These are phyloP conservation scores for Coregonus sp. DNA, from an alignment of 2,797 vertebrate species.

Conservation along the genomic window DNA sequence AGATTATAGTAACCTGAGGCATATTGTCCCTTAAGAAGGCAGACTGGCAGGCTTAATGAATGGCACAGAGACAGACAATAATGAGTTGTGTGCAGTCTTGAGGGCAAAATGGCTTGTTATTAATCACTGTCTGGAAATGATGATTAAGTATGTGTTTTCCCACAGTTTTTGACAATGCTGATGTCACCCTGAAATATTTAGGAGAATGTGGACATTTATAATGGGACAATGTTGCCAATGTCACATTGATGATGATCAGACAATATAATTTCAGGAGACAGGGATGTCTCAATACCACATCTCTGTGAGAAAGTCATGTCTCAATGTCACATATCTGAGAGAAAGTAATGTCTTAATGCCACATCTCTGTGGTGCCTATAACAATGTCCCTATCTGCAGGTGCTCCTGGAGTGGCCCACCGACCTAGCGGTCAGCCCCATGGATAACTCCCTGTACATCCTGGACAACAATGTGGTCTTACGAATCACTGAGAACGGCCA, in stretches of 20 bases:
- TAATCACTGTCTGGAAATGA: conserved; percentile 53
- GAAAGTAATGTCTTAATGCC: background rate
- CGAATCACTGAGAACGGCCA: conserved; percentile 95
- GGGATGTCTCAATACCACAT: background rate
- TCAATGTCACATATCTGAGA: background rate
- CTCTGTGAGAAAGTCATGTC: background rate
- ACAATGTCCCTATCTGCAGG: conserved; percentile 69
- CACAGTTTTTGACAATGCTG: conserved; percentile 53
- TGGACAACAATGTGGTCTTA: conserved; percentile 96
- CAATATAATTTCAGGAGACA: conserved; percentile 21
- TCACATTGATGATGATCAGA: conserved; percentile 23
- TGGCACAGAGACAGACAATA: conserved; percentile 37
- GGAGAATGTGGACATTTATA: conserved; percentile 16
- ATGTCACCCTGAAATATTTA: conserved; percentile 50
- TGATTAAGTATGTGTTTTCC: conserved; percentile 27
- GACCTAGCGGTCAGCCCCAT: conserved; percentile 94
- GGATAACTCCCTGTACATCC: conserved; percentile 95
- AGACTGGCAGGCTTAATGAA: conserved; percentile 23
- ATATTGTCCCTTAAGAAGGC: background rate
- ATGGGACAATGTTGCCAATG: conserved; percentile 8
- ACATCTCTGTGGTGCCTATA: background rate
- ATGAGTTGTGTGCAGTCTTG: conserved; percentile 44
- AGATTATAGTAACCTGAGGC: conserved; percentile 42
- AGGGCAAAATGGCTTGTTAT: conserved; percentile 50
- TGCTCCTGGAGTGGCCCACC: conserved; percentile 97